Base-by-base conservation (phyloP, 2,888 invertebrate species). In the Drosophila nr. fundita region DNA sequence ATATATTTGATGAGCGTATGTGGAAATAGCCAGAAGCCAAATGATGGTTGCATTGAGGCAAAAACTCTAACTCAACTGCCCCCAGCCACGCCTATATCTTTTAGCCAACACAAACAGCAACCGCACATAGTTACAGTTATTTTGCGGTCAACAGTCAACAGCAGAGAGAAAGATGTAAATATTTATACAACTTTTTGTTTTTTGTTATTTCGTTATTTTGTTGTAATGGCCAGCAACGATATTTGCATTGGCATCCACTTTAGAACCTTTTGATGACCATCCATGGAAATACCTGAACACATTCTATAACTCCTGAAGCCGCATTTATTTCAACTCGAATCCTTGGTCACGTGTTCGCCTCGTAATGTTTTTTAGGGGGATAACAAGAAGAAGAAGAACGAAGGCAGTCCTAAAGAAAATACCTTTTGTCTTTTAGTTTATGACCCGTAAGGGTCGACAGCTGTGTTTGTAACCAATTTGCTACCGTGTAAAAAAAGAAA, bases 391-490 rank as follows among this genome's bases (percentile, higher is more conserved):
- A 4, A 8, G 45, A 13, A 29, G 42, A 32, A 52, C 21, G 58
- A 36, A 60, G 11, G 52, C 4, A 4, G 48, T 29, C 52, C 10
- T 30, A 49, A 62, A 36, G 50, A 52, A 79, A 84, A 69, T 81
- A 73, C 87, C 87, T 78, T 87, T 90, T 90, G 90, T 90, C 83
- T 86, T 88, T 76, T 78, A 86, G 68, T 86, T 85, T 86, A 88
- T 88, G 87, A 60, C 69, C 87, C 83, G 73, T 73, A 88, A 88
- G 85, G 85, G 87, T 86, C 90, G 89, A 90, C 85, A 86, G 85
- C 90, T 86, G 85, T 90, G 90, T 88, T 84, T 88, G 89, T 90
- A 83, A 90, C 85, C 85, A 86, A 86, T 86, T 86, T 90, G 87
- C 85, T 90, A 71, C 87, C 64, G 89, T 70, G 21, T 42, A 29